A percentile compares a stretch with the other conserved stretches of the same genome.
Conservation (phyloP, 2,113 vertebrate species). For the Pipa parva region DNA sequence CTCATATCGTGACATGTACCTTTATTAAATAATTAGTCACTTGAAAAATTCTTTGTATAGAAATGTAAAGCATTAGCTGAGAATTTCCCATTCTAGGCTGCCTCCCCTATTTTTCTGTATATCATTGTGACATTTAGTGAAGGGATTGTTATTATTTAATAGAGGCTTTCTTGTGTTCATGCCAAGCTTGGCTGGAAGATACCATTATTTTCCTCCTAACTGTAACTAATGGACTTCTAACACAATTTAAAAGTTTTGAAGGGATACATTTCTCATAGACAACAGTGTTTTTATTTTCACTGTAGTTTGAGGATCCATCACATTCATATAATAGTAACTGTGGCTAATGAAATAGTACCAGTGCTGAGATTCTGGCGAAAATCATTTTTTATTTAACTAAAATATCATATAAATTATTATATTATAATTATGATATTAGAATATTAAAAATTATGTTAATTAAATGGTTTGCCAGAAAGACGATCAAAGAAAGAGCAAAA, state of each 20-base stretch:
- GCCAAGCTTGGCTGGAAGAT: constrained; percentile 41
- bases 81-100: constrained; percentile 26
- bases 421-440: no score
- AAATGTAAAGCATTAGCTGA: constrained; percentile 35
- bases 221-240: constrained; percentile 59
- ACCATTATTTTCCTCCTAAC: constrained; percentile 42
- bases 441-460: no score
- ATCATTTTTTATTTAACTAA: no score
- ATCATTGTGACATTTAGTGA: constrained; percentile 45
- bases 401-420: no score
- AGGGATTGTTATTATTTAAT: constrained; percentile 45
- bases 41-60: no score
- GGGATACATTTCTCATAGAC: constrained; percentile 53
- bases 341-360: constrained; percentile 13
- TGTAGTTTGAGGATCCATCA: constrained; percentile 45
- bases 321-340: constrained; percentile 31
- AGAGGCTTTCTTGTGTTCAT: constrained; percentile 19
- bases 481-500: no score
- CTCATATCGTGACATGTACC: no score
- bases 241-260: constrained; percentile 52
- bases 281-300: constrained; percentile 54
- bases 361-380: no score
- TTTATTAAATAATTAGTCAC: no score
- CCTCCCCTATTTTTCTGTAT: constrained; percentile 40
- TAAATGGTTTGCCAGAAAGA: no score